phyloP scores from a whole-genome alignment of 2,113 vertebrate genomes.

The Alces alces region DNA sequence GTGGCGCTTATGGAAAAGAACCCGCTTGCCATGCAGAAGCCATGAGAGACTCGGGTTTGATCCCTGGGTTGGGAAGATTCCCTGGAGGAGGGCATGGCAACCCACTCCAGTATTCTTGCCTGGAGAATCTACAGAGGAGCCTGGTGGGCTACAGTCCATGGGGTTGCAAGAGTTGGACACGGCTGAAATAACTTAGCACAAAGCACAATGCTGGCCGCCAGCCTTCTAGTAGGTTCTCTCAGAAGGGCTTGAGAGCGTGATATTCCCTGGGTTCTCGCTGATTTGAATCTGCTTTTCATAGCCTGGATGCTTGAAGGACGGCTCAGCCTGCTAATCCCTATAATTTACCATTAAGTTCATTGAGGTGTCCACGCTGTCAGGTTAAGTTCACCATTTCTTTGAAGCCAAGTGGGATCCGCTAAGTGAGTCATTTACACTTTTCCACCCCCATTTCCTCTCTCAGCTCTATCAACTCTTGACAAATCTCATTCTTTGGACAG shows the following conservation, averaged over 20 bases:
- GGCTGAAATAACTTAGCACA: neutral
- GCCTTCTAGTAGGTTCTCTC: neutral
- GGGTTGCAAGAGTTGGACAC: neutral
- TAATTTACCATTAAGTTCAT: constrained; percentile 32
- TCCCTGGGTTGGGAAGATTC: neutral
- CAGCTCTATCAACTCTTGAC: neutral
- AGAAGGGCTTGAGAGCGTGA: neutral
- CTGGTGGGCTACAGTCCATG: neutral
- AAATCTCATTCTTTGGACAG: neutral
- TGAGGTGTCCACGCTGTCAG: constrained; percentile 17
- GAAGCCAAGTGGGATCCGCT: neutral
- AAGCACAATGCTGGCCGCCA: neutral
- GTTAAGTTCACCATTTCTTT: neutral
- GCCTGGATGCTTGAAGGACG: neutral
- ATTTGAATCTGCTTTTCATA: neutral
- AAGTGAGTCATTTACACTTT: constrained; percentile 9
- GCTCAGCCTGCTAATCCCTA: neutral
- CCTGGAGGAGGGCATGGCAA: neutral
- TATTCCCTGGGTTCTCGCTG: neutral
- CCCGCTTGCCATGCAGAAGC: neutral
- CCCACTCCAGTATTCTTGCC: neutral
- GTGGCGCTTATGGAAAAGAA: neutral
- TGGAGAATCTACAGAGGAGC: neutral
- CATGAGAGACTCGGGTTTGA: neutral
- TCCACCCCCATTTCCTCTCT: neutral